Conservation (phyloP, 2,888 invertebrate genomes). For the Agapetus fuscipes region DNA sequence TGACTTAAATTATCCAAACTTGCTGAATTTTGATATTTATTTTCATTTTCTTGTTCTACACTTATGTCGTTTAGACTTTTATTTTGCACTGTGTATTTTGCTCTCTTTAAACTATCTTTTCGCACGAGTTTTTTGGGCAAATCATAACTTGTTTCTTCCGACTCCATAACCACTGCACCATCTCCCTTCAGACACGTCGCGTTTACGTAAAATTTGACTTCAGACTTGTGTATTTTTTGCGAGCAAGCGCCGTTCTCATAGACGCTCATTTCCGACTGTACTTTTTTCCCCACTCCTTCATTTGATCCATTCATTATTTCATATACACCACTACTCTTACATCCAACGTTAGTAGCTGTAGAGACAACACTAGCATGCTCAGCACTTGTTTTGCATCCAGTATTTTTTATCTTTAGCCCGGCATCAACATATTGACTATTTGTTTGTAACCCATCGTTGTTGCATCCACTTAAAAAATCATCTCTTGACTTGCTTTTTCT, state of each 20-base stretch:
- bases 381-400: too few species aligned
- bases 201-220: conserved; percentile 17
- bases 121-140: conserved; percentile 6
- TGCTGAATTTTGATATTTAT: conserved; percentile 20
- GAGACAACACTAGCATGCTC: too few species aligned
- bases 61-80: conserved; percentile 16
- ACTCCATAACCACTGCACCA: too few species aligned
- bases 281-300: conserved; percentile 5
- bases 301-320: conserved; percentile 16
- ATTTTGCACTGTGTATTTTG: conserved; percentile 12
- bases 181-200: conserved; percentile 14
- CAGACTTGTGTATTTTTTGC: conserved; percentile 14
- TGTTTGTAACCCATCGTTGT: not conserved
- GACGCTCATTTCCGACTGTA: conserved; percentile 1
- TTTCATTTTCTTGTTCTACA: conserved; percentile 4
- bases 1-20: conserved; percentile 20
- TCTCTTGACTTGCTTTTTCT: too few species aligned
- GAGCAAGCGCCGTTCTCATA: not conserved
- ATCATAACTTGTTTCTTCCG: conserved; percentile 11
- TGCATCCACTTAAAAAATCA: too few species aligned
- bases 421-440: conserved; percentile 1
- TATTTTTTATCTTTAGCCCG: conserved; percentile 18
- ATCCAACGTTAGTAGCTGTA: too few species aligned
- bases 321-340: too few species aligned
- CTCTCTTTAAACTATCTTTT: conserved; percentile 1